Evolutionary conservation across 2,113 vertebrate species (phyloP).

Genomic region (Dolichallabes microphthalmus): DNA sequence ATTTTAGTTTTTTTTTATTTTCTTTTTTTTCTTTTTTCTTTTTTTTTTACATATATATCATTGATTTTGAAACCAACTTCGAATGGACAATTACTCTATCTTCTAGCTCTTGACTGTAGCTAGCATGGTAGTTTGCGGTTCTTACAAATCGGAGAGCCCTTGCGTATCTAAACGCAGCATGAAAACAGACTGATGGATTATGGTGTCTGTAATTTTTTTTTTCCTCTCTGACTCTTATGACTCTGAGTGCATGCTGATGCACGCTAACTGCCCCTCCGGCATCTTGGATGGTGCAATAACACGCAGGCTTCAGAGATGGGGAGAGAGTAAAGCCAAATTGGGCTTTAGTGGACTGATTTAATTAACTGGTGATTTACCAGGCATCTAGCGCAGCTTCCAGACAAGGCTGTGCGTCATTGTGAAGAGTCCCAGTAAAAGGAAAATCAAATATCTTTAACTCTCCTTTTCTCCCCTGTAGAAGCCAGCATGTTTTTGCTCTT

Average conservation of each 20-base stretch:
- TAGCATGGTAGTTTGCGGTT: slow-evolving; percentile 71
- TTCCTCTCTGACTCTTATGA: slow-evolving; percentile 43
- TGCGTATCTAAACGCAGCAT: slow-evolving; percentile 48
- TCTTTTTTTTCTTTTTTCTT: slow-evolving; percentile 11
- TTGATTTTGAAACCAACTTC: slow-evolving; percentile 63
- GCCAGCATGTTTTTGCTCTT: slow-evolving; percentile 68
- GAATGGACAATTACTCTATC: slow-evolving; percentile 27
- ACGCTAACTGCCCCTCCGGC: slow-evolving; percentile 50
- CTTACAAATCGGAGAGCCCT: slow-evolving; percentile 36
- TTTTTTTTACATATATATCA: slow-evolving; percentile 64
- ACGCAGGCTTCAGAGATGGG: slow-evolving; percentile 46
- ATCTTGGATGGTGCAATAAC: slow-evolving; percentile 42
- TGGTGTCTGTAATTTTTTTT: slow-evolving; percentile 46
- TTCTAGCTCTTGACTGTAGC: slow-evolving; percentile 55
- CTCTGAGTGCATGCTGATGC: slow-evolving; percentile 57
- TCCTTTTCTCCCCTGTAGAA: slow-evolving; percentile 68
- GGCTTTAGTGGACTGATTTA: slow-evolving; percentile 26
- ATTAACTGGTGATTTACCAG: slow-evolving; percentile 23
- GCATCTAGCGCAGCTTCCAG: not conserved
- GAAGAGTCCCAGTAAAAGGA: slow-evolving; percentile 16
- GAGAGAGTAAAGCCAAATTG: slow-evolving; percentile 17
- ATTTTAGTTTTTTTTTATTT: not conserved
- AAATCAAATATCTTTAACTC: slow-evolving; percentile 58
- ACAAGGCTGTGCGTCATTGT: slow-evolving; percentile 12
- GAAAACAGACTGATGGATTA: slow-evolving; percentile 45